Evolutionary conservation across 2,797 vertebrate genomes (phyloP), one percentile per base, ranked within the genome.

Genomic region (Scarus forsteni): DNA sequence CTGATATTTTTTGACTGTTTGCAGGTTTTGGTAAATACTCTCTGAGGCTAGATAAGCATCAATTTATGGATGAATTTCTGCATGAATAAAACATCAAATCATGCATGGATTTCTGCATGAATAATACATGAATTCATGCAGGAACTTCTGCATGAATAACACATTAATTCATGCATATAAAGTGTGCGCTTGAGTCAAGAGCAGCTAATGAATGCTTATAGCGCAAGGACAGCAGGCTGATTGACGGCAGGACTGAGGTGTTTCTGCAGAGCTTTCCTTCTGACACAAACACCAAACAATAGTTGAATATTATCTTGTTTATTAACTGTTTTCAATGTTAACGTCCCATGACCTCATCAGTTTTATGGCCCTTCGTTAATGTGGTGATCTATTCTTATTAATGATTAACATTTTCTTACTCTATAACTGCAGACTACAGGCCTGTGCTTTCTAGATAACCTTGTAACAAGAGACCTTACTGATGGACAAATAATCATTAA

Each of bases 401-500:
- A 79, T 73, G 56, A 83, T 3, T 49, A 27, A 59, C 12, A 52
- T 46, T 34, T 11, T 2, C 6, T 0, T 44, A 14, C 7, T 68
- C 43, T 15, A 49, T 38, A 8, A 12, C 19, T 16, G 49, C 59
- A 19, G 27, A 2, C 0, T n/a, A 8, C 13, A 64, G 0, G 6
- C 3, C 27, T 12, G 76, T 50, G 43, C 76, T 78, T 79, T 68
- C 49, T 42, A 4, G 64, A 66, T 10, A 14, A 50, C 18, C 38
- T 34, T 10, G 51, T 58, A 48, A 38, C 8, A 0, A n/a, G 5
- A 42, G 1, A 44, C 13, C 6, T 10, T 49, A 45, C 48, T 13
- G 49, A 62, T 42, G 57, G 9, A 10, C 16, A 34, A 36, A n/a
- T 38, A 11, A 40, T 70, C 11, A 83, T 76, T 76, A 45, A 78